Base-by-base conservation (phyloP, 2,113 vertebrate species). In the Menidia beryllina region DNA sequence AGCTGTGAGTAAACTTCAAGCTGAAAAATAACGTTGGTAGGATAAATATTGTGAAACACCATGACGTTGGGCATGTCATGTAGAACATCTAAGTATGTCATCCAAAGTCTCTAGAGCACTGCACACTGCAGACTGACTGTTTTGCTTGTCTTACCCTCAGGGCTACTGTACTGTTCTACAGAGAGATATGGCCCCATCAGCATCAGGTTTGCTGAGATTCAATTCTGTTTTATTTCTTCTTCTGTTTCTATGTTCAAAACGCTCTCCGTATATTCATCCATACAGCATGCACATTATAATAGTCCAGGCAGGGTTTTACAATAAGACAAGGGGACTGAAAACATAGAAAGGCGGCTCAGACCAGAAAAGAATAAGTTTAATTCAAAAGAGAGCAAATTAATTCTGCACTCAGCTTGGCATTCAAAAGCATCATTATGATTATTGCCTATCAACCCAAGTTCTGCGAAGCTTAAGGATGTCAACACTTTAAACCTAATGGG, bases 361-460 rank as follows among this genome's bases (percentile, higher is more conserved):
- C 58, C 41, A 19, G 25, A 5, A 43, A 48, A 21, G 47, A 30
- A 57, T 61, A n/a, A 20, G 34, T 47, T 50, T 72, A 34, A 68
- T 51, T 65, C 20, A 43, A 77, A 68, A 53, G 13, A 77, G 50
- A 53, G 69, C 62, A 49, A 48, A 45, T 7, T 64, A 66, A 65
- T 62, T 1, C 26, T 45, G 56, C 52, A 20, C 60, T 64, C 66
- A 59, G 70, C 50, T 88, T 78, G 59, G 61, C 57, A 85, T 86
- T 89, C 82, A 61, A 60, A 67, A 51, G 82, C 69, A 70, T 66
- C 27, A 27, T 25, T 26, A 66, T 62, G 77, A 82, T 77, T 68
- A 77, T 76, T 73, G 57, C 73, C 72, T 82, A 74, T 83, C 81
- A 83, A 80, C 78, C 60, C 57, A 13, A 73, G 58, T 83, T 83